These are phyloP conservation scores for Hybognathus amarus DNA, from an alignment of 2,797 vertebrate genomes.

Conservation along the genomic window DNA sequence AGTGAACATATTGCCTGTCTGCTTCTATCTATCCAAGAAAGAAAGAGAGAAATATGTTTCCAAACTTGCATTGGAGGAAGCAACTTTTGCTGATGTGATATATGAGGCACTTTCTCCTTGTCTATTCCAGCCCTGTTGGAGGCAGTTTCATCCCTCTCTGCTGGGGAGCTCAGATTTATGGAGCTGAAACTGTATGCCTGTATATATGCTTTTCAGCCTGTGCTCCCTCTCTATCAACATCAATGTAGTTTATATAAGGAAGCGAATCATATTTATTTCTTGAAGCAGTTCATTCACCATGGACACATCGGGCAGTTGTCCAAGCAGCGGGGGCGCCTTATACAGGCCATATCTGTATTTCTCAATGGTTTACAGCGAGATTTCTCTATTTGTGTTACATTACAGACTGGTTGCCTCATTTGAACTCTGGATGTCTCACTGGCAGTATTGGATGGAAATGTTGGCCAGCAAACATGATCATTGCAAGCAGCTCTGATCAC, in stretches of 20 bases:
- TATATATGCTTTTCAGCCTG: constrained; percentile 65
- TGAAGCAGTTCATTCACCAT: constrained; percentile 26
- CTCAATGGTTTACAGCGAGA: constrained; percentile 14
- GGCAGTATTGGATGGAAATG: constrained; percentile 51
- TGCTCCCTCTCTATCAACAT: constrained; percentile 48
- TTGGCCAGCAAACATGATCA: constrained; percentile 41
- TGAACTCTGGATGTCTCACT: constrained; percentile 40
- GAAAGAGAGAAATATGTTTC: constrained; percentile 62
- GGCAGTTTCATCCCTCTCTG: constrained; percentile 77
- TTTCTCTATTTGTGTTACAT: constrained; percentile 40
- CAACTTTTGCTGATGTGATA: constrained; percentile 73
- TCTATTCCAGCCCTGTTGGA: constrained; percentile 73
- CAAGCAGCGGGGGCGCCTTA: not conserved
- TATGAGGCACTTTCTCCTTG: constrained; percentile 68
- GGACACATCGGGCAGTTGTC: constrained; percentile 2
- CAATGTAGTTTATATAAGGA: constrained; percentile 48
- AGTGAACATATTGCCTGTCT: not conserved
- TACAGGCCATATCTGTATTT: constrained; percentile 11
- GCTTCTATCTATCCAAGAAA: constrained; percentile 10
- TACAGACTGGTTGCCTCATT: constrained; percentile 19
- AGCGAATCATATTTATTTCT: constrained; percentile 42
- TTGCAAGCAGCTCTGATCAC: constrained; percentile 56
- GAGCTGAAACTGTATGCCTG: constrained; percentile 71
- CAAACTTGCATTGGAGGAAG: constrained; percentile 53
- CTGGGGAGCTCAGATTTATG: constrained; percentile 77